Evolutionary conservation across 1,140 invertebrate genomes (phyloP).

Genomic region (Dendrolimus kikuchii): DNA sequence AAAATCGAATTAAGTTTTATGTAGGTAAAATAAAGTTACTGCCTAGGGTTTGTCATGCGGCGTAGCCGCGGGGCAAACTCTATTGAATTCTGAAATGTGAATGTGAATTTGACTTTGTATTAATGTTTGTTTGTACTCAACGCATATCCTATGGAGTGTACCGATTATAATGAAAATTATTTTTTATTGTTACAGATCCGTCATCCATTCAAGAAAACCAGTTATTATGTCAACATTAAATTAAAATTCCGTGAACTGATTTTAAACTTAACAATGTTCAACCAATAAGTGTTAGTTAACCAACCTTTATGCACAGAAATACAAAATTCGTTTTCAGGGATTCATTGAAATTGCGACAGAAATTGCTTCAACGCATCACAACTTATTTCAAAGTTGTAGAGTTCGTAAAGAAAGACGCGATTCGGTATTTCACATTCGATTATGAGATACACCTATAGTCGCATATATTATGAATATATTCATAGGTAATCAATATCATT

Average conservation of each 20-base stretch:
- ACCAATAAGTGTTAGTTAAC: constrained; percentile 16
- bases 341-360: constrained; percentile 58
- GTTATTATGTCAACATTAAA: too few relatives aligned
- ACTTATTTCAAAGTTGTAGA: constrained; percentile 62
- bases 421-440: constrained; percentile 59
- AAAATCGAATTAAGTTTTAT: too few relatives aligned
- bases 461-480: constrained; percentile 66
- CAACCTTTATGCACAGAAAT: constrained; percentile 60
- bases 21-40: too few relatives aligned
- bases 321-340: constrained; percentile 53
- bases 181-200: constrained; percentile 8
- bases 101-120: too few relatives aligned
- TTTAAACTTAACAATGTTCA: constrained; percentile 14
- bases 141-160: too few relatives aligned
- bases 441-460: constrained; percentile 54
- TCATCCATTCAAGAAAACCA: too few relatives aligned
- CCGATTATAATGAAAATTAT: too few relatives aligned
- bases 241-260: too few relatives aligned
- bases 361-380: constrained; percentile 48
- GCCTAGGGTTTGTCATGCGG: too few relatives aligned
- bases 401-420: constrained; percentile 66
- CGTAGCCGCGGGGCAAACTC: too few relatives aligned
- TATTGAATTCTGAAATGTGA: too few relatives aligned
- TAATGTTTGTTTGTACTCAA: too few relatives aligned
- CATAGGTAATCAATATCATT: constrained; percentile 59